These are phyloP conservation scores for Drosophila murphyi DNA, from an alignment of 1,140 invertebrate genomes.

Conservation along the genomic window DNA sequence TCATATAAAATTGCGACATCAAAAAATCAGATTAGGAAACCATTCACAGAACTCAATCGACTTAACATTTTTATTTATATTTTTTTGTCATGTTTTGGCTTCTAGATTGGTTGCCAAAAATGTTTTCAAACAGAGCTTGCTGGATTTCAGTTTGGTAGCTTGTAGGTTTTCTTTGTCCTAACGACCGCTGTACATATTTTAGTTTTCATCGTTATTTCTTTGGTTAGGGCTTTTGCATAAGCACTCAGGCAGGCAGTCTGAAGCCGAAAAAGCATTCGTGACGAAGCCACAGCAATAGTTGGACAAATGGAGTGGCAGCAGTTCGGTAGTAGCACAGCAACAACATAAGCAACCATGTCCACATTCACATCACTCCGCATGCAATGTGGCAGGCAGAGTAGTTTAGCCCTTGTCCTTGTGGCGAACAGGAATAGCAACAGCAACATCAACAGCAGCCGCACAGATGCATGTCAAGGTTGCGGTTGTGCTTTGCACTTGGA, in stretches of 20 bases:
- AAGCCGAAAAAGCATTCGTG: conserved; percentile 42
- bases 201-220: conserved; percentile 12
- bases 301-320: conserved; percentile 41
- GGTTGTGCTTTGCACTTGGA: conserved; percentile 58
- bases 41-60: too few relatives aligned
- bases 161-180: conserved; percentile 2
- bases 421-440: conserved; percentile 33
- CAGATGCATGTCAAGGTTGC: conserved; percentile 79
- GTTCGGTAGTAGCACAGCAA: not conserved
- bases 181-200: not conserved
- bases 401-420: conserved; percentile 51
- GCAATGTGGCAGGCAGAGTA: conserved; percentile 8
- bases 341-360: not conserved
- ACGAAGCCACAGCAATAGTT: conserved; percentile 61
- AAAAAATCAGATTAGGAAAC: too few relatives aligned
- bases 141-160: not conserved
- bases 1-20: too few relatives aligned
- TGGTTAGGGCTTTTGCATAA: conserved; percentile 36
- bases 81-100: too few relatives aligned
- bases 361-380: conserved; percentile 11
- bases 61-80: too few relatives aligned
- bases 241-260: conserved; percentile 14
- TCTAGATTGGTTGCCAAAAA: not conserved
- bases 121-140: not conserved
- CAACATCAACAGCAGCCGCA: conserved; percentile 55